These are phyloP conservation scores for Ips nitidus DNA, from an alignment of 1,140 invertebrate species.

Conservation along the genomic window DNA sequence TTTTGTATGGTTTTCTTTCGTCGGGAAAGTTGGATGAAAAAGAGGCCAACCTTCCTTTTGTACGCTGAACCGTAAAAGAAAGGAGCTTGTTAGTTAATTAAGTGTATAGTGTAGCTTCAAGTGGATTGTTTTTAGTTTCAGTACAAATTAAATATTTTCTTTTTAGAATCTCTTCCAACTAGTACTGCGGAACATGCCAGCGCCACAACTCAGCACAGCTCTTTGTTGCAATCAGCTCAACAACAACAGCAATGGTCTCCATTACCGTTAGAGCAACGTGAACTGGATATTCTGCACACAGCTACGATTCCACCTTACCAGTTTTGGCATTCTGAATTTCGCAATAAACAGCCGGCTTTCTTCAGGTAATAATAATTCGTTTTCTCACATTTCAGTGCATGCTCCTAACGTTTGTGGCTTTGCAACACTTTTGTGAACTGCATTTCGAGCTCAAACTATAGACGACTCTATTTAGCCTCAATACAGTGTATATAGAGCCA, in stretches of 20 bases:
- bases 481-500: background rate
- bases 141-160: background rate
- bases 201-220: slow-evolving; percentile 53
- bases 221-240: slow-evolving; percentile 56
- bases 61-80: background rate
- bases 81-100: background rate
- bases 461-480: no score
- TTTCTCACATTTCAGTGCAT: background rate
- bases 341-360: slow-evolving; percentile 84
- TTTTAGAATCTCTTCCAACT: slow-evolving; percentile 66
- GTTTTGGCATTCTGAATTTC: slow-evolving; percentile 90
- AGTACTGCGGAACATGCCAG: slow-evolving; percentile 68
- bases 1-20: slow-evolving; percentile 12
- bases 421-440: no score
- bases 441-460: no score
- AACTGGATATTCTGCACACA: slow-evolving; percentile 78
- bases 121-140: background rate
- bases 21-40: slow-evolving; percentile 4
- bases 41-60: background rate
- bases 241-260: slow-evolving; percentile 72
- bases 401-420: no score
- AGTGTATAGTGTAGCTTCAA: background rate
- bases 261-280: slow-evolving; percentile 76
- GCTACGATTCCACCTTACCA: slow-evolving; percentile 82
- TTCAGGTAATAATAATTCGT: slow-evolving; percentile 55